These are phyloP conservation scores for Pseudococcus longispinus DNA, from an alignment of 2,888 invertebrate genomes.

Conservation along the genomic window DNA sequence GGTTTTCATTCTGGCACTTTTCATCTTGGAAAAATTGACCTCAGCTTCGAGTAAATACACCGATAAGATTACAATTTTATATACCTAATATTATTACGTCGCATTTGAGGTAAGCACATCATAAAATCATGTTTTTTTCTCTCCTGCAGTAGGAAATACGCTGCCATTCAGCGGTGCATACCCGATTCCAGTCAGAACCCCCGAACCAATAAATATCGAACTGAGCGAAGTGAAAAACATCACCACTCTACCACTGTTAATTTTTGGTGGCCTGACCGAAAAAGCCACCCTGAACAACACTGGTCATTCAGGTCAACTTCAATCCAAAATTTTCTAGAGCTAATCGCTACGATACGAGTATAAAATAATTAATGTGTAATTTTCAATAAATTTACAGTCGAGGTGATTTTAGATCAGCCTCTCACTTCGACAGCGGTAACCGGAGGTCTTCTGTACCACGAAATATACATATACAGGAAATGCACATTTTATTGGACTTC, in stretches of 20 bases:
- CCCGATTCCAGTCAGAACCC: background rate
- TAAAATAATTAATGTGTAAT: background rate
- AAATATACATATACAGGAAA: background rate
- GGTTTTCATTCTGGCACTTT: too few relatives aligned
- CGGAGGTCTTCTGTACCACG: background rate
- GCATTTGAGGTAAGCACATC: too few relatives aligned
- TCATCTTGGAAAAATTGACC: too few relatives aligned
- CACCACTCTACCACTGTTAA: background rate
- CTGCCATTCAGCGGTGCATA: background rate
- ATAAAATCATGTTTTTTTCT: background rate
- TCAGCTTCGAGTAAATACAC: too few relatives aligned
- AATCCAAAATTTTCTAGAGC: background rate
- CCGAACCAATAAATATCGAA: background rate
- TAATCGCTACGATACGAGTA: too few relatives aligned
- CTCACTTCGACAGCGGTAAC: background rate
- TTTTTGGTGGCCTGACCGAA: background rate
- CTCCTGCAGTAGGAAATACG: background rate
- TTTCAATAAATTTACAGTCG: background rate
- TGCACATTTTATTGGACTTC: background rate
- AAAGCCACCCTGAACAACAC: background rate
- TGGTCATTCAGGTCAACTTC: background rate
- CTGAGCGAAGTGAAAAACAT: background rate
- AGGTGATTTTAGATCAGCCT: background rate
- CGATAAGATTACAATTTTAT: too few relatives aligned
- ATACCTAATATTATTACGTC: too few relatives aligned